Conservation (phyloP, 2,797 vertebrate genomes). For the Pseudopleuronectes americanus region DNA sequence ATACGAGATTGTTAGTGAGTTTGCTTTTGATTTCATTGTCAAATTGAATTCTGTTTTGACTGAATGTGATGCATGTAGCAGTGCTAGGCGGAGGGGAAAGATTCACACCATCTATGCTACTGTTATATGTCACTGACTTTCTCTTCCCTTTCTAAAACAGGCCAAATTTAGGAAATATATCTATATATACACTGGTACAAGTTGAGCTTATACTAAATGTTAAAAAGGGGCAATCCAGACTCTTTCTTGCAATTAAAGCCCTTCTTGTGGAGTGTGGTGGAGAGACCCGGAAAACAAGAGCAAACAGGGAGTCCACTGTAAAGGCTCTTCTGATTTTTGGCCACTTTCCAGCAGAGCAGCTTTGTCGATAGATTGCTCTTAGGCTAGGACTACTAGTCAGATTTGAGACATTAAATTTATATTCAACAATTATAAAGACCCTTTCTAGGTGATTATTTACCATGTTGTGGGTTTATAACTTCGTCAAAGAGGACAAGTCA, state of each 20-base stretch:
- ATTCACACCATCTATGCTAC: background rate
- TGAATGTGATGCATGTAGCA: background rate
- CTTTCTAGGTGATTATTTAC: background rate
- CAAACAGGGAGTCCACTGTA: background rate
- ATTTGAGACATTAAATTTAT: constrained; percentile 16
- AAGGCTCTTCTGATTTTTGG: background rate
- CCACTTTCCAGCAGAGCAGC: background rate
- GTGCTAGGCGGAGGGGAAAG: background rate
- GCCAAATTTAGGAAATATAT: constrained; percentile 30
- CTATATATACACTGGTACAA: no score
- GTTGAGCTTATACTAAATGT: background rate
- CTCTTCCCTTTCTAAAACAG: constrained; percentile 2
- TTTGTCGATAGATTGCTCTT: constrained; percentile 28
- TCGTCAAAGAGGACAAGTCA: background rate
- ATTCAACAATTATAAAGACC: constrained; percentile 14
- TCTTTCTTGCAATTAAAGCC: constrained; percentile 3
- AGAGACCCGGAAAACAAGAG: background rate
- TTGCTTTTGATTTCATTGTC: constrained; percentile 6
- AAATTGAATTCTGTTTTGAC: constrained; percentile 8
- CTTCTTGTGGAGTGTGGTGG: constrained; percentile 4
- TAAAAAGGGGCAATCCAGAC: no score
- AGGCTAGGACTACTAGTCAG: background rate
- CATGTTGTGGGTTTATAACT: constrained; percentile 8
- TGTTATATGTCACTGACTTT: background rate
- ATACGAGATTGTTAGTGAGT: background rate